Conservation (phyloP, 2,888 invertebrate genomes). For the Parthenolecanium corni region DNA sequence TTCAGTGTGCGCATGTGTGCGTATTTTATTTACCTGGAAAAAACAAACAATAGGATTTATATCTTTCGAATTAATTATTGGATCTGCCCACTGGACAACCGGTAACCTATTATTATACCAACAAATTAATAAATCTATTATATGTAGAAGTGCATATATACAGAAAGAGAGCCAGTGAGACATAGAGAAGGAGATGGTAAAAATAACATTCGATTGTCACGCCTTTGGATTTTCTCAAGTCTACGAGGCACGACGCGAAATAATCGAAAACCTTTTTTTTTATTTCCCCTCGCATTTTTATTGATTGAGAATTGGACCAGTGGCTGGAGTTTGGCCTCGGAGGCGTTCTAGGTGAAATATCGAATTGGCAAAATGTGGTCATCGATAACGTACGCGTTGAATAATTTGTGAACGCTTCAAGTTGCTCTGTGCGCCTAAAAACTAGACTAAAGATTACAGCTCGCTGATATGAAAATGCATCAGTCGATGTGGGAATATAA, state of each 20-base stretch:
- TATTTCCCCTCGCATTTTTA: not conserved
- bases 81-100: constrained; percentile 22
- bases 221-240: constrained; percentile 8
- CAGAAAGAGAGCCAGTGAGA: no score
- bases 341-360: no score
- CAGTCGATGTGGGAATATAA: no score
- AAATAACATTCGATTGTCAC: constrained; percentile 17
- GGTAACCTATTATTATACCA: constrained; percentile 22
- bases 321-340: no score
- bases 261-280: not conserved
- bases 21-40: constrained; percentile 17
- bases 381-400: no score
- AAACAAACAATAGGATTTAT: constrained; percentile 27
- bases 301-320: no score
- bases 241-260: constrained; percentile 6
- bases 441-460: no score
- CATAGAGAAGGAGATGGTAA: no score
- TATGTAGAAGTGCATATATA: not conserved
- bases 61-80: constrained; percentile 26
- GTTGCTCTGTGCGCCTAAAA: no score
- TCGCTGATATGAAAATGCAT: no score
- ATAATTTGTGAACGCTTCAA: no score
- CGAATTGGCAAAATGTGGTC: no score
- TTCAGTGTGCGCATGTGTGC: not conserved
- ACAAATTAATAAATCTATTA: constrained; percentile 26